Base-by-base conservation (phyloP, 2,888 invertebrate species). In the Ichneumon xanthorius region DNA sequence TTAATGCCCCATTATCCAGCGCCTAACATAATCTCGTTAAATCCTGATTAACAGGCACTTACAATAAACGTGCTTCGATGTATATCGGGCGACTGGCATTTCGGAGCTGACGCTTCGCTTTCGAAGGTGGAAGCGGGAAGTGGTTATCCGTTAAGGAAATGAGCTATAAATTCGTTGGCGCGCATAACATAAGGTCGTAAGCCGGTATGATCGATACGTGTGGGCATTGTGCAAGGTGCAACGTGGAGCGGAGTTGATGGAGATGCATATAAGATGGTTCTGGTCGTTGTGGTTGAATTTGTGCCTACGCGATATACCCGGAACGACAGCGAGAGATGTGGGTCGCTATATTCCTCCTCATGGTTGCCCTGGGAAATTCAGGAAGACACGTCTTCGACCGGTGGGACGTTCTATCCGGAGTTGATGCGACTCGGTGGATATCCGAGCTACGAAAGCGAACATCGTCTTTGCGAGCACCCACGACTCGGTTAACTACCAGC, bases 341-440 rank as follows among this genome's bases (percentile, higher is more conserved):
- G 37, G 7, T 67, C 5, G 26, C 48, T 11, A 55, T 58, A 48
- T 50, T 37, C 50, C 58, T 63, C 26, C 72, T 63, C 76, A 87
- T 77, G 75, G 82, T 78, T 80, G 48, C 83, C 86, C 71, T 68
- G 86, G 86, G 86, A 87, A 87, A 87, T 87, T 85, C 78, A 37
- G 14, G 70, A 61, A 77, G 70, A 19, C 71, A 78, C 67, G 67
- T 26, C 73, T 40, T n/a, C 61, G 50, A 58, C 85, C 73, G 80
- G 22, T 76, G 79, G 86, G 86, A 84, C 71, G 67, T 53, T 76
- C 75, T 7, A 79, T 63, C n/a, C 65, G 61, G 65, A 71, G 65
- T 71, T 55, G 26, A 61, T 61, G 37, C 61, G 61, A 73, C 33
- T 70, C 26, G 16, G 5, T 30, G 71, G 4, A n/a, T 33, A 53